These are phyloP conservation scores for Microctenopoma stevenorrisi DNA, from an alignment of 2,797 vertebrate genomes.

Conservation along the genomic window DNA sequence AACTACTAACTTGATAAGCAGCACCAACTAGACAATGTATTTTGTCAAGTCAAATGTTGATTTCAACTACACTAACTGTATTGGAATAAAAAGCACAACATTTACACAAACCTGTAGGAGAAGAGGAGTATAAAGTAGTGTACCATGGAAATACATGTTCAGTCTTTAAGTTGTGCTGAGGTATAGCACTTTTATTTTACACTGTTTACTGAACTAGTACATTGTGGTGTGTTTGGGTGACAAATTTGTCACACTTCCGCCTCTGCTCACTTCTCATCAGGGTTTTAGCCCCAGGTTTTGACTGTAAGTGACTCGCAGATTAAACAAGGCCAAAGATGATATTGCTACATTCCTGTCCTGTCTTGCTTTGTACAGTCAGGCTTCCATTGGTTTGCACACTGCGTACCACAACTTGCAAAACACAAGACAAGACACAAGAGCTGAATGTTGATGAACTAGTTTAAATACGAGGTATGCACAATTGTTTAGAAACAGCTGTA, in stretches of 20 bases:
- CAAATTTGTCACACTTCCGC: not conserved
- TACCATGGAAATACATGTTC: not conserved
- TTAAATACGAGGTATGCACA: slow-evolving; percentile 19
- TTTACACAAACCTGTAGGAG: too few species aligned
- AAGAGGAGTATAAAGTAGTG: not conserved
- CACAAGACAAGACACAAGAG: slow-evolving; percentile 18
- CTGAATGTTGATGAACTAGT: slow-evolving; percentile 35
- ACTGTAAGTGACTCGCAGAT: slow-evolving; percentile 67
- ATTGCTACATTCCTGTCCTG: slow-evolving; percentile 72
- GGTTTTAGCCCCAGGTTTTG: slow-evolving; percentile 25
- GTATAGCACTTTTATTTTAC: not conserved
- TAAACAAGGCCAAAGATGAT: slow-evolving; percentile 51
- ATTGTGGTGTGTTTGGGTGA: not conserved
- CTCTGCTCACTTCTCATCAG: slow-evolving; percentile 7
- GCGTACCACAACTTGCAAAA: slow-evolving; percentile 23
- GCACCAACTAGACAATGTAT: too few species aligned
- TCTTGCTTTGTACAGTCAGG: slow-evolving; percentile 65
- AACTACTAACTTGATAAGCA: too few species aligned
- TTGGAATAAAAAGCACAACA: too few species aligned
- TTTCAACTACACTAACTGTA: too few species aligned
- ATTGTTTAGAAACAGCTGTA: not conserved
- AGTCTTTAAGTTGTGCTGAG: too few species aligned
- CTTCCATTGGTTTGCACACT: slow-evolving; percentile 33
- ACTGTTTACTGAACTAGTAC: not conserved
- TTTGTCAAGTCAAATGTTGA: too few species aligned